phyloP scores from a whole-genome alignment of 2,888 invertebrate genomes.

The Brassicogethes aeneus region DNA sequence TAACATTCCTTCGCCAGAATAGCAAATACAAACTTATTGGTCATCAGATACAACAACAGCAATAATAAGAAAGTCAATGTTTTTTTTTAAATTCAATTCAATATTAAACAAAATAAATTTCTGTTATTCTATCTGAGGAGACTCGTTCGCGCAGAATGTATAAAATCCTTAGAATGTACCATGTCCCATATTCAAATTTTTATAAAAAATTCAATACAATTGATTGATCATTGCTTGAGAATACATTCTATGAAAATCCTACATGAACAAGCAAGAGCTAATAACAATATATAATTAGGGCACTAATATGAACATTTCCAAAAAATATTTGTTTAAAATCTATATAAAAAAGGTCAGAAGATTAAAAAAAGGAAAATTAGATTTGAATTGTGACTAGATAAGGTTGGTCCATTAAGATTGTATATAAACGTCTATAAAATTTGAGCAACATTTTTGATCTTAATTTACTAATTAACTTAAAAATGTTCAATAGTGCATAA shows the following conservation, averaged over 20 bases:
- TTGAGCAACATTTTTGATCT: slow-evolving; percentile 9
- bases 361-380: slow-evolving; percentile 6
- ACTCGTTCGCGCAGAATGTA: too few relatives aligned
- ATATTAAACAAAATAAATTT: too few relatives aligned
- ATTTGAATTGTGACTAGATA: slow-evolving; percentile 7
- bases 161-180: neutral
- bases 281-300: slow-evolving; percentile 14
- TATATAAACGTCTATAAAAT: slow-evolving; percentile 3
- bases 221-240: slow-evolving; percentile 6
- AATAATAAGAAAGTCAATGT: slow-evolving; percentile 1
- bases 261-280: too few relatives aligned
- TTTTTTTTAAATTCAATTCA: too few relatives aligned
- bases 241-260: too few relatives aligned
- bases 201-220: slow-evolving; percentile 11
- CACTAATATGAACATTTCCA: slow-evolving; percentile 25
- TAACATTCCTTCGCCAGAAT: slow-evolving; percentile 27
- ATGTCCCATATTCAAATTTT: slow-evolving; percentile 5
- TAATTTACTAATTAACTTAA: slow-evolving; percentile 13
- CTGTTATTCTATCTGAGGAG: too few relatives aligned
- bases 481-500: slow-evolving; percentile 15
- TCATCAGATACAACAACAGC: slow-evolving; percentile 1
- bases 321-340: too few relatives aligned
- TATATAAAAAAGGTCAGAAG: slow-evolving; percentile 7
- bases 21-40: slow-evolving; percentile 9
- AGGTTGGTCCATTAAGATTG: neutral